Evolutionary conservation across 2,797 vertebrate species (phyloP).

Genomic region (Scyliorhinus canicula): DNA sequence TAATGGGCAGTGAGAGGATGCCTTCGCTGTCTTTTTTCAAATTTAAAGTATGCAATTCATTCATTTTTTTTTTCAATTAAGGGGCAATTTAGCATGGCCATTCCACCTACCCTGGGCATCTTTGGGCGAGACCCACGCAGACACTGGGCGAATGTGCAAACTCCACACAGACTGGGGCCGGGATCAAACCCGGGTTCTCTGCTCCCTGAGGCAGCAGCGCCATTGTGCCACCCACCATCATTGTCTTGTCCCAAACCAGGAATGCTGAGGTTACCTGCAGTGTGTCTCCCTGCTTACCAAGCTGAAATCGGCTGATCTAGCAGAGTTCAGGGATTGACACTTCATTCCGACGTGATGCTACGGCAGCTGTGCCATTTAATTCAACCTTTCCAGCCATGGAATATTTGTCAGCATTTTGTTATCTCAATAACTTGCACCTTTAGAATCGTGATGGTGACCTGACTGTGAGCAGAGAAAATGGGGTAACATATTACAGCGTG

Average conservation of each 20-base stretch:
- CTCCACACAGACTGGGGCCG: too few species aligned
- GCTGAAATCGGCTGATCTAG: background rate
- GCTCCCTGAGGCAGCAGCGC: too few species aligned
- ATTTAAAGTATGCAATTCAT: too few species aligned
- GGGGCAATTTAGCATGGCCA: too few species aligned
- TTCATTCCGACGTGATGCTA: background rate
- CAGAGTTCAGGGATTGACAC: background rate
- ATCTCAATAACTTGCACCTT: background rate
- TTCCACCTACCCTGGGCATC: too few species aligned
- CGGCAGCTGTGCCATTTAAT: background rate
- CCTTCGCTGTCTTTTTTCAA: too few species aligned
- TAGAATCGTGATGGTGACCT: background rate
- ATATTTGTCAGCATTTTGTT: background rate
- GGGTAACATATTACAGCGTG: background rate
- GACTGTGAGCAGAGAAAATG: background rate
- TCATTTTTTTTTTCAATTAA: too few species aligned
- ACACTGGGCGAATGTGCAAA: too few species aligned
- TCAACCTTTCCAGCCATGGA: background rate
- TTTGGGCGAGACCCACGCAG: too few species aligned
- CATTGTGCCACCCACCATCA: too few species aligned
- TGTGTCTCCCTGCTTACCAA: background rate
- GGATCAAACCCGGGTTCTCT: too few species aligned
- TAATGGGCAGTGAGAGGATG: background rate
- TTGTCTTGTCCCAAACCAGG: background rate
- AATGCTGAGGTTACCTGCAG: background rate